phyloP scores from a whole-genome alignment of 2,888 invertebrate genomes.

The Noctua pronuba region DNA sequence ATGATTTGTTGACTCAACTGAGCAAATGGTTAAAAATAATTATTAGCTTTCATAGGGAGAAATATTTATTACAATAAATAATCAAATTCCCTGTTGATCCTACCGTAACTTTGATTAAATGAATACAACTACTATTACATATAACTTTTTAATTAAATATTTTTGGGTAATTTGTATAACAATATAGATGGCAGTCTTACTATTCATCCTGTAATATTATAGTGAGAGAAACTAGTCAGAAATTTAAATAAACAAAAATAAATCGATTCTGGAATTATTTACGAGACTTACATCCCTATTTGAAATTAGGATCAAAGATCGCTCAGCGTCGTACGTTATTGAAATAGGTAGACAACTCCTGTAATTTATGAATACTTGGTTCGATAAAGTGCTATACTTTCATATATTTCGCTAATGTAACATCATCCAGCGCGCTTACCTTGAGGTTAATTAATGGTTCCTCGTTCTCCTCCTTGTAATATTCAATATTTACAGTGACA shows the following conservation, averaged over 20 bases:
- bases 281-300: neutral
- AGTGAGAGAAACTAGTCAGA: neutral
- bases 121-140: too few relatives aligned
- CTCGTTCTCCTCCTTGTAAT: conserved; percentile 94
- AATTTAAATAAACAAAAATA: conserved; percentile 7
- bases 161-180: neutral
- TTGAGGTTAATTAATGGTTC: conserved; percentile 94
- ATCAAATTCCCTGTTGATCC: neutral
- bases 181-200: neutral
- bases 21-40: neutral
- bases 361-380: conserved; percentile 29
- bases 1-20: neutral
- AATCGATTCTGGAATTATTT: neutral
- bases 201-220: neutral
- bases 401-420: conserved; percentile 52
- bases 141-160: neutral
- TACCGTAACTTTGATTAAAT: neutral
- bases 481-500: conserved; percentile 95
- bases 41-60: conserved; percentile 28
- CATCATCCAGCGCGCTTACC: conserved; percentile 86
- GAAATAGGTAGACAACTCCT: neutral
- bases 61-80: neutral
- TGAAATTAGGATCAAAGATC: conserved; percentile 28
- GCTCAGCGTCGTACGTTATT: conserved; percentile 30
- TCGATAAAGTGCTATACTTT: conserved; percentile 41